phyloP scores from a whole-genome alignment of 2,797 vertebrate genomes.

The Centroberyx gerrardi region DNA sequence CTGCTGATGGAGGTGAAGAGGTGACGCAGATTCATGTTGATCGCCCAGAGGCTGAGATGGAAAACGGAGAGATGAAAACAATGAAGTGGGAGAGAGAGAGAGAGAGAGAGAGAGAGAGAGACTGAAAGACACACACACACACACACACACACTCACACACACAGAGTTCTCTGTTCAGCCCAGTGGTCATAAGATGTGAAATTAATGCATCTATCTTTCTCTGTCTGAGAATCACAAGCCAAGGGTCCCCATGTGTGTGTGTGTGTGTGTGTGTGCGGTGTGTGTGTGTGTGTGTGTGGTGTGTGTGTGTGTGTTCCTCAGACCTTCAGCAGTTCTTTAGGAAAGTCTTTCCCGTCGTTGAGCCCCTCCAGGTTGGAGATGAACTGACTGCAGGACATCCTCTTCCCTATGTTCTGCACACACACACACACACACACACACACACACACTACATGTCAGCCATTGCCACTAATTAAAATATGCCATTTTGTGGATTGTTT shows the following conservation, averaged over 20 bases:
- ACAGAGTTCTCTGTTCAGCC: background rate
- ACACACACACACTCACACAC: conserved; percentile 11
- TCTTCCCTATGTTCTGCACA: conserved; percentile 94
- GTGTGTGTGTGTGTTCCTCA: conserved; percentile 24
- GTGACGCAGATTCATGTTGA: conserved; percentile 52
- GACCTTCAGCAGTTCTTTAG: conserved; percentile 97
- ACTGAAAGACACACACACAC: conserved; percentile 17
- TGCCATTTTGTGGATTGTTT: too few relatives aligned
- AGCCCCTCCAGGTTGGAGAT: conserved; percentile 95
- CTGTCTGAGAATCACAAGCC: conserved; percentile 27
- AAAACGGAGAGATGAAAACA: conserved; percentile 40
- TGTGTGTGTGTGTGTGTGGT: conserved; percentile 16
- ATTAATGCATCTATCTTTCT: conserved; percentile 17
- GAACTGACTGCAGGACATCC: conserved; percentile 96
- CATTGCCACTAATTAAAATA: too few relatives aligned
- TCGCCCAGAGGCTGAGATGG: conserved; percentile 47
- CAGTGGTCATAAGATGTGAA: conserved; percentile 7
- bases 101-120: conserved; percentile 17
- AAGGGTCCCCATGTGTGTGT: conserved; percentile 9
- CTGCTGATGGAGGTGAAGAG: conserved; percentile 50
- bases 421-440: conserved; percentile 32
- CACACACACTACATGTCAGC: background rate
- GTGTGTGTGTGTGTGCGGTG: conserved; percentile 1
- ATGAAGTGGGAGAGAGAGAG: conserved; percentile 33
- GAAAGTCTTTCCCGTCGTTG: conserved; percentile 94